phyloP scores from a whole-genome alignment of 2,797 vertebrate species.

The Lacerta bilineata region DNA sequence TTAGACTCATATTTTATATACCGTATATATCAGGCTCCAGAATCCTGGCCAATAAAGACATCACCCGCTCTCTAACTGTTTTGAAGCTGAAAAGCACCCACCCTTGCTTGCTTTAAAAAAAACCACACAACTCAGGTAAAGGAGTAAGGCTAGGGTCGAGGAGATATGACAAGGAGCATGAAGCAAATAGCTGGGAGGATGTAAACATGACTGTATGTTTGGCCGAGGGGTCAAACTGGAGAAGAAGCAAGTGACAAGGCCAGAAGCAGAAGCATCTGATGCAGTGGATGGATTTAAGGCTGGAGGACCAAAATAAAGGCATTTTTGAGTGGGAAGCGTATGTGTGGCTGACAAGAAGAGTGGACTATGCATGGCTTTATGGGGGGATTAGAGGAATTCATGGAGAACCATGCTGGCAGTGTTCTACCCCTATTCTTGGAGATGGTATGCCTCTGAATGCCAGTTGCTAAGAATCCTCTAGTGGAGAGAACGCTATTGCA shows the following conservation, averaged over 20 bases:
- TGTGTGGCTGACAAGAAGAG: neutral
- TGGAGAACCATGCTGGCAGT: too few species aligned
- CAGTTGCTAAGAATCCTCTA: too few species aligned
- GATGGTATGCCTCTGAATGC: too few species aligned
- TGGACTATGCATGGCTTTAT: too few species aligned
- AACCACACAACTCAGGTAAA: neutral
- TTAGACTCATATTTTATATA: slow-evolving; percentile 41
- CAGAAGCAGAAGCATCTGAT: neutral
- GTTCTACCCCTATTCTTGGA: too few species aligned
- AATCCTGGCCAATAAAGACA: neutral
- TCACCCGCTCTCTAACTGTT: neutral
- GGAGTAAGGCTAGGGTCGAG: neutral
- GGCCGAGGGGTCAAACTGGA: neutral
- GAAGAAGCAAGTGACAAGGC: neutral
- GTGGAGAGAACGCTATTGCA: too few species aligned
- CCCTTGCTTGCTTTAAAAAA: slow-evolving; percentile 25
- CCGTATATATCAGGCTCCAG: neutral
- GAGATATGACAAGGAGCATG: neutral
- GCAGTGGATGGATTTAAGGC: neutral
- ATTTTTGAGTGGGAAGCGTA: neutral
- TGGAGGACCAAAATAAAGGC: neutral
- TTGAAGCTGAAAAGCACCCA: slow-evolving; percentile 24
- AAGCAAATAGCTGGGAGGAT: neutral
- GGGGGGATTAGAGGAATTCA: too few species aligned
- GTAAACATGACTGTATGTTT: neutral